Conservation (phyloP, 2,888 invertebrate genomes). For the Gonocerus acuteangulatus region DNA sequence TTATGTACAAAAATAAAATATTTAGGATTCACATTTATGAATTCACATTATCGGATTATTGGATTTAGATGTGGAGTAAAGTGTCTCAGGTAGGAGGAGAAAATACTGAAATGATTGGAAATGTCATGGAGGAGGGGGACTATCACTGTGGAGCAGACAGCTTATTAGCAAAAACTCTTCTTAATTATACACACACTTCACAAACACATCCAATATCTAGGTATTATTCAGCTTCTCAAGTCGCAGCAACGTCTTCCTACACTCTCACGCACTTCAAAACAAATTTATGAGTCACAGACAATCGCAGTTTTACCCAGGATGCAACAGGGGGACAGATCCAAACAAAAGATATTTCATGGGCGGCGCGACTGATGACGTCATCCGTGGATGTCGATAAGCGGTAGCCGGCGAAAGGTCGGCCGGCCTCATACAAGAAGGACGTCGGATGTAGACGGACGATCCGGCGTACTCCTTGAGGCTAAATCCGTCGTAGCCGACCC, state of each 20-base stretch:
- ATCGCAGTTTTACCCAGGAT: slow-evolving; percentile 36
- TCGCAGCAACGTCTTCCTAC: no score
- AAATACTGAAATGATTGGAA: neutral
- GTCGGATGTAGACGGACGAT: no score
- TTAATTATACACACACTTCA: no score
- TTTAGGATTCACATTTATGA: neutral
- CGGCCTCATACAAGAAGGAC: neutral
- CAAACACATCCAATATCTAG: no score
- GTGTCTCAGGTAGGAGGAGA: neutral
- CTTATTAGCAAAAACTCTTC: no score
- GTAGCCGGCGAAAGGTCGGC: neutral
- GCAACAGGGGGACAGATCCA: slow-evolving; percentile 37
- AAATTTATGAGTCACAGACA: slow-evolving; percentile 2
- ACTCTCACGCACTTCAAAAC: no score
- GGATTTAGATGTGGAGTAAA: neutral
- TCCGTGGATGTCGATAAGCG: slow-evolving; percentile 5
- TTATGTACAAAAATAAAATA: slow-evolving; percentile 26
- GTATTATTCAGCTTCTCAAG: no score
- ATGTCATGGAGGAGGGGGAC: slow-evolving; percentile 1
- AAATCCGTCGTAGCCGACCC: no score
- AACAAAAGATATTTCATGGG: slow-evolving; percentile 38
- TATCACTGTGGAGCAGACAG: neutral
- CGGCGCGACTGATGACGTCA: slow-evolving; percentile 32
- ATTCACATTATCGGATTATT: slow-evolving; percentile 12
- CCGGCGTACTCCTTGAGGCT: no score